These are phyloP conservation scores for Dorcus parallelipipedus DNA, from an alignment of 2,888 invertebrate genomes.

Conservation along the genomic window DNA sequence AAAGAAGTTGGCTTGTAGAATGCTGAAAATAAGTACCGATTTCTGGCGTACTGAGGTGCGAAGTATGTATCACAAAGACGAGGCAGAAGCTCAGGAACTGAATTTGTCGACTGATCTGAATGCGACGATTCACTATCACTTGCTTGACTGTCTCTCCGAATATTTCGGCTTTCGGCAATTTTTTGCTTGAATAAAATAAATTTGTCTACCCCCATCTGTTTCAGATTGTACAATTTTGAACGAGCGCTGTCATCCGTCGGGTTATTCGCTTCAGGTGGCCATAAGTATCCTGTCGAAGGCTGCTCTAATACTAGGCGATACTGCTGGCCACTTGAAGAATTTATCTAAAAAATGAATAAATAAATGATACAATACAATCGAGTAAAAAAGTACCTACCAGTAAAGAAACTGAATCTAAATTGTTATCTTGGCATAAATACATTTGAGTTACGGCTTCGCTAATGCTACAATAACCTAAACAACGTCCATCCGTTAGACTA, in stretches of 20 bases:
- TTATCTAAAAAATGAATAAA: constrained; percentile 35
- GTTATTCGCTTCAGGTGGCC: constrained; percentile 52
- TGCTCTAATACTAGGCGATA: constrained; percentile 82
- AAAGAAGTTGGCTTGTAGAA: constrained; percentile 56
- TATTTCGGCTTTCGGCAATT: constrained; percentile 52
- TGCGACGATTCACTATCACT: constrained; percentile 44
- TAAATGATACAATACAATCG: neutral
- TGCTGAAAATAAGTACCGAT: constrained; percentile 58
- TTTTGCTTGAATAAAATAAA: constrained; percentile 62
- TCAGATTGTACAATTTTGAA: constrained; percentile 61
- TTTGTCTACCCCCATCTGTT: constrained; percentile 68
- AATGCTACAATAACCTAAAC: constrained; percentile 65
- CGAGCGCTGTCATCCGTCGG: constrained; percentile 44
- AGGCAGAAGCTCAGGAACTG: constrained; percentile 45
- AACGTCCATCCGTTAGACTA: constrained; percentile 66
- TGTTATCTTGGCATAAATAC: constrained; percentile 71
- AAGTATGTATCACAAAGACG: constrained; percentile 54
- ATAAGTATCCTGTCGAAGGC: constrained; percentile 68
- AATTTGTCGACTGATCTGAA: constrained; percentile 26
- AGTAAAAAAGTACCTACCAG: constrained; percentile 56
- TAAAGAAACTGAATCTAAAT: constrained; percentile 56
- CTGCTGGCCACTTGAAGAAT: constrained; percentile 62
- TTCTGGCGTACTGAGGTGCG: constrained; percentile 56
- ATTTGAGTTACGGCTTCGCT: constrained; percentile 61
- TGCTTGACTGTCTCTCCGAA: constrained; percentile 40